Percentiles rank a stretch among this genome's conserved stretches.
Evolutionary conservation across 2,888 invertebrate genomes (phyloP).

Genomic region (Platerodrilus igneus): DNA sequence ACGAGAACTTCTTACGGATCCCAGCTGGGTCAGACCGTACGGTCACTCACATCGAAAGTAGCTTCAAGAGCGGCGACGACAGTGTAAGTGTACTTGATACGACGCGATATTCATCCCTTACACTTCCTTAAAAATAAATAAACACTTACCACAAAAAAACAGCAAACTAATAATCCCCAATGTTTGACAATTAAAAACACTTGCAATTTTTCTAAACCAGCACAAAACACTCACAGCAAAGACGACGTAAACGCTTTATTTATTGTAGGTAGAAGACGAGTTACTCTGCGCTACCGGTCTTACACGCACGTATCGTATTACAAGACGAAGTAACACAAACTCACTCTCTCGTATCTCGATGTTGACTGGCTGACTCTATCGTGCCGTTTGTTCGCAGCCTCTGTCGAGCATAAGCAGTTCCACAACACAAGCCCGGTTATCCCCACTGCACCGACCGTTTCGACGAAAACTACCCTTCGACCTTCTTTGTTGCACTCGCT

Average conservation of each 20-base stretch:
- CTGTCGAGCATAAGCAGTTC: conserved; percentile 18
- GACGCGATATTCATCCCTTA: no score
- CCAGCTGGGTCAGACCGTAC: conserved; percentile 31
- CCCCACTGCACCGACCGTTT: conserved; percentile 28
- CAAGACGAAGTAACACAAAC: conserved; percentile 11
- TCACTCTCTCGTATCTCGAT: conserved; percentile 19
- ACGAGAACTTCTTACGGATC: no score
- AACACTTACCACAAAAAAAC: conserved; percentile 6
- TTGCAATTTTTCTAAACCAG: conserved; percentile 2
- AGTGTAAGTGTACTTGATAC: no score
- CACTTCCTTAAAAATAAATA: conserved; percentile 11
- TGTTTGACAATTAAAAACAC: conserved; percentile 1
- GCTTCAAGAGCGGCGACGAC: conserved; percentile 24
- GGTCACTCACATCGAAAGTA: conserved; percentile 32
- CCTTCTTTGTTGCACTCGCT: conserved; percentile 26
- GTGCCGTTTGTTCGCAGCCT: conserved; percentile 17
- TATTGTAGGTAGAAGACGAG: not conserved
- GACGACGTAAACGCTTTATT: not conserved
- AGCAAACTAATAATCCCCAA: not conserved
- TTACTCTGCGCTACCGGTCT: conserved; percentile 19
- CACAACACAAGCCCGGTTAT: conserved; percentile 25
- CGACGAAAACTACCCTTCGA: conserved; percentile 28
- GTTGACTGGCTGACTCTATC: conserved; percentile 30
- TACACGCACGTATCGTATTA: conserved; percentile 22
- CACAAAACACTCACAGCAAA: not conserved